Base-by-base conservation (phyloP, 2,113 vertebrate genomes). In the Pyrgilauda ruficollis region DNA sequence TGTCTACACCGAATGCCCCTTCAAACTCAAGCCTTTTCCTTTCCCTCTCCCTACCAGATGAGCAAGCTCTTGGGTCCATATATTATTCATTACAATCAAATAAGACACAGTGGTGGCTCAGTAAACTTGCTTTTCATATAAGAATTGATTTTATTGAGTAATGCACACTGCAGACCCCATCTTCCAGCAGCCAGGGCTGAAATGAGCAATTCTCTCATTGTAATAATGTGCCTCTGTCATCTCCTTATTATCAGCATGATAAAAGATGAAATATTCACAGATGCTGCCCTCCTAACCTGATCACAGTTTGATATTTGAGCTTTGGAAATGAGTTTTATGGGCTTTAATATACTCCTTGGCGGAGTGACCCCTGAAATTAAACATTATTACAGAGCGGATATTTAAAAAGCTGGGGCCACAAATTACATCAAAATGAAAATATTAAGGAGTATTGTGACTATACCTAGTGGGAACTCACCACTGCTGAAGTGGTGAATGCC, bases 361-460 rank as follows among this genome's bases (percentile, higher is more conserved):
- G 99, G 99, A 99, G 98, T 99, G 99, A 99, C 99, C 99, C 99
- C 99, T 99, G 99, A 99, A 99, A 99, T 99, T 99, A 99, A 99
- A 99, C 99, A 99, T 99, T 99, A 99, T 99, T 99, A 99, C 99
- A 99, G 99, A 99, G 99, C 99, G 98, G 99, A 99, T 99, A 99
- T 99, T 99, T 99, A 99, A 99, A 99, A 99, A 99, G 99, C 99
- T 98, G 98, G 98, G 98, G 98, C 99, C 97, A 96, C 99, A 99
- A 99, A 99, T 99, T 99, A 99, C 99, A 99, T 99, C 99, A 99
- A 99, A 99, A 99, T 99, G 99, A 99, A 99, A 99, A 99, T 99
- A 99, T 99, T 99, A 99, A 99, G 99, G 99, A 99, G 99, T 99
- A 99, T 99, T 99, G 99, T 96, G 98, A 98, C 98, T 99, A 97